Evolutionary conservation across 2,113 vertebrate species (phyloP).

Genomic region (Irena cyanogastra): DNA sequence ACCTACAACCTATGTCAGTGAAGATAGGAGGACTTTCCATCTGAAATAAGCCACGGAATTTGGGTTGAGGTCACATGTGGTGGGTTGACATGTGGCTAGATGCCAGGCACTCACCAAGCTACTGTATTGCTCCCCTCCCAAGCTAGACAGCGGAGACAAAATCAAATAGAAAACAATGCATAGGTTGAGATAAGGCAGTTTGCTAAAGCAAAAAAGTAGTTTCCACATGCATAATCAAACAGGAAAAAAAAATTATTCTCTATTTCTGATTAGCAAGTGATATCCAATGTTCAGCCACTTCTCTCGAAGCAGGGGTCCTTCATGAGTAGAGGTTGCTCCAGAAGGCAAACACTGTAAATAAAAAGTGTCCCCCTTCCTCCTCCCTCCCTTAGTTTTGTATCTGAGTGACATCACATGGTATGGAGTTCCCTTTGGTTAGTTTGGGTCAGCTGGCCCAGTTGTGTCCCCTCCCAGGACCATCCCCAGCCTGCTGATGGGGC

Average conservation of each 20-base stretch:
- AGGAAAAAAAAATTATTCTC: background rate
- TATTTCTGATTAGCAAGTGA: background rate
- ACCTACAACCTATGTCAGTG: background rate
- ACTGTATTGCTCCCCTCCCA: background rate
- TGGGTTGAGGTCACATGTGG: background rate
- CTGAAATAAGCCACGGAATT: background rate
- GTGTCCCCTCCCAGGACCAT: background rate
- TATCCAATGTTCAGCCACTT: background rate
- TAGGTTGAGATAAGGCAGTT: background rate
- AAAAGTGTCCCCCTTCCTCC: accelerated
- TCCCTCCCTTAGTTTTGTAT: background rate
- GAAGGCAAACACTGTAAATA: background rate
- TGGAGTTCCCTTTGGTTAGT: background rate
- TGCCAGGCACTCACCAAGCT: background rate
- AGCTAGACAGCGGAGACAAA: background rate
- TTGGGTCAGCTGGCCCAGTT: background rate
- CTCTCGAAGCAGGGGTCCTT: background rate
- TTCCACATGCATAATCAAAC: background rate
- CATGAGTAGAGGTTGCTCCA: background rate
- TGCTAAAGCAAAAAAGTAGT: background rate
- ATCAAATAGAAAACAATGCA: background rate
- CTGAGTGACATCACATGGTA: background rate
- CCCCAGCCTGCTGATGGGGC: background rate
- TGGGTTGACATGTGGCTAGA: background rate
- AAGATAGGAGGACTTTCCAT: background rate